Base-by-base conservation (phyloP, 2,797 vertebrate species). In the Chrysocyon brachyurus region DNA sequence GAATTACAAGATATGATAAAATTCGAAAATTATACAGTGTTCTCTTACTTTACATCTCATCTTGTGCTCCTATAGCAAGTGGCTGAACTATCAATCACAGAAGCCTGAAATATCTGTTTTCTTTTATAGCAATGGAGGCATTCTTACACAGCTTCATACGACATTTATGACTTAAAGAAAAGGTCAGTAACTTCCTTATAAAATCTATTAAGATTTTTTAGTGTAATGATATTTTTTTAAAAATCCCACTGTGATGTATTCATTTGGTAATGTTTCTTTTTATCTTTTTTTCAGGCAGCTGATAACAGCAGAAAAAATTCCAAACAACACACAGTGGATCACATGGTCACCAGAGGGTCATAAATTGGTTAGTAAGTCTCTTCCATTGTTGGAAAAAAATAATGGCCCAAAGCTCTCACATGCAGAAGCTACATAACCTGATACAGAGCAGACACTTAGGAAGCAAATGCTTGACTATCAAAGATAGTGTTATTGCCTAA, bases 91-190 rank as follows among this genome's bases (percentile, higher is more conserved):
- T 81, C 31, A 72, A 24, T 86, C 75, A 59, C 46, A 90, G 61
- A 85, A 91, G 40, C n/a, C 91, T 97, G 83, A 96, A 82, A 91
- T 92, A 4, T 89, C 31, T 95, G 3, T 87, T 98, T 94, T 98
- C 2, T 98, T 95, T 98, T 98, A 46, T 94, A 99, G 99, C 96
- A 98, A 95, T 99, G 99, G 99, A 99, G 99, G 19, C 98, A 99
- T 97, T 99, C 99, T 64, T 99, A 98, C 94, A 99, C 97, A 36
- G 99, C 99, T 96, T 99, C 99, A 0, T 99, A 99, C 90, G 72
- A 97, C 93, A 98, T 99, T 96, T 99, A 99, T 98, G 36, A 99
- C 96, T 96, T 99, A 93, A 94, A 0, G 40, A 98, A 2, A 88
- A 98, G 98, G 99, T 99, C 93, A 98, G 99, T 98, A 95, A 87